These are phyloP conservation scores for Cherax quadricarinatus DNA, from an alignment of 1,140 invertebrate species.

Conservation along the genomic window DNA sequence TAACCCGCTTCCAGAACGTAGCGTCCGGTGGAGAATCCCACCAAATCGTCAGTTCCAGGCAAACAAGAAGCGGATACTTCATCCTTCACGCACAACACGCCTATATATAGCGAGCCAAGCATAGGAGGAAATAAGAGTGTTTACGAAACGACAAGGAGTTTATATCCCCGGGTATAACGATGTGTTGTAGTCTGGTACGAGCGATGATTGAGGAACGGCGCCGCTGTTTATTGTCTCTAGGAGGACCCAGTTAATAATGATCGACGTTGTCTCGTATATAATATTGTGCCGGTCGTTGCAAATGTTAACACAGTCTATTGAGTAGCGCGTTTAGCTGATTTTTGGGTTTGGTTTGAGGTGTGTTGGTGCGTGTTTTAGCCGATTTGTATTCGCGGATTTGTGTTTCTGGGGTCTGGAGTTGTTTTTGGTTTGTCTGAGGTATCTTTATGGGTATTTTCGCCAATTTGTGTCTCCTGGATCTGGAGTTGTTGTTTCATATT, in stretches of 20 bases:
- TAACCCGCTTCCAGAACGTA: neutral
- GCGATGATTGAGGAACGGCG: neutral
- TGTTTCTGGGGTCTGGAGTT: too few relatives aligned
- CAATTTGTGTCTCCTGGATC: too few relatives aligned
- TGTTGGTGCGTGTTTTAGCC: too few relatives aligned
- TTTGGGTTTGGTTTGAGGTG: neutral
- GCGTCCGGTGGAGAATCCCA: neutral
- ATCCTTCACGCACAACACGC: too few relatives aligned
- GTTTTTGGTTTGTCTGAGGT: too few relatives aligned
- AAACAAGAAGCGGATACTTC: too few relatives aligned
- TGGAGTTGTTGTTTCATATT: too few relatives aligned
- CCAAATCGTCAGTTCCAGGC: too few relatives aligned
- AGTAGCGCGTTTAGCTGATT: neutral
- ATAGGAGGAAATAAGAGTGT: too few relatives aligned
- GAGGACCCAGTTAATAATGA: neutral
- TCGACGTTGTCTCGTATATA: neutral
- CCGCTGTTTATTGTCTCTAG: neutral
- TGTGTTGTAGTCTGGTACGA: neutral
- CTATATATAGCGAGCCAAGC: too few relatives aligned
- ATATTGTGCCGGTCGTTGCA: neutral
- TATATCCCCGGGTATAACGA: neutral
- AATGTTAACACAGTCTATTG: neutral
- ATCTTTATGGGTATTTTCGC: too few relatives aligned
- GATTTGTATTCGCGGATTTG: too few relatives aligned
- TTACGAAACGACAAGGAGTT: neutral